Evolutionary conservation across 2,888 invertebrate species (phyloP).

Genomic region (Coenonympha glycerion): DNA sequence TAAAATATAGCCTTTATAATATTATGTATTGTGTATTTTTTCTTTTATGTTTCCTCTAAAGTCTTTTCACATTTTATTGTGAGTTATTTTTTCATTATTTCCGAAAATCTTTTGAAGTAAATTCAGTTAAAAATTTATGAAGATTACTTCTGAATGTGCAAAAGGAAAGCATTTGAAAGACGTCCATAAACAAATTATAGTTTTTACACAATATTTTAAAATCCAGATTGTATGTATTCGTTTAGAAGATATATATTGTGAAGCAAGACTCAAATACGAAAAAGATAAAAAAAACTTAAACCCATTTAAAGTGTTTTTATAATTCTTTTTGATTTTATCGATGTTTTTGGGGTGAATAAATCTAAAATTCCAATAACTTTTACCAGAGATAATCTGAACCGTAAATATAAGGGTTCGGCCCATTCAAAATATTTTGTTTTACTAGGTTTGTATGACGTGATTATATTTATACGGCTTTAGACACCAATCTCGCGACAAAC

Average conservation of each 20-base stretch:
- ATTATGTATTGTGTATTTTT: neutral
- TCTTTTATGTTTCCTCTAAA: neutral
- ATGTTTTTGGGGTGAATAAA: constrained; percentile 7
- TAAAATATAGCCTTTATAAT: constrained; percentile 13
- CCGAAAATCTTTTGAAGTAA: too few species aligned
- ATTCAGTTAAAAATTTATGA: too few species aligned
- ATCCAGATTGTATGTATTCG: too few species aligned
- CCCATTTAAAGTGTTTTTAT: neutral
- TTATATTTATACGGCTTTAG: neutral
- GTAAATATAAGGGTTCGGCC: neutral
- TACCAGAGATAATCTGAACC: neutral
- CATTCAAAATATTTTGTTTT: neutral
- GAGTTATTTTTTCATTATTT: neutral
- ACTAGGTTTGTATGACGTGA: neutral
- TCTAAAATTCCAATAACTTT: constrained; percentile 10
- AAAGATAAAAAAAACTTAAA: neutral
- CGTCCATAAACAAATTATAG: too few species aligned
- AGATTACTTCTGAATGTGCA: too few species aligned
- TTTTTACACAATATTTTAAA: too few species aligned
- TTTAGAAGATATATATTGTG: too few species aligned
- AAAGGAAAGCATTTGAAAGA: too few species aligned
- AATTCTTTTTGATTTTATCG: constrained; percentile 6
- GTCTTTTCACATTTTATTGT: neutral
- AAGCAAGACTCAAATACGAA: neutral
- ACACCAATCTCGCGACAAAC: too few species aligned